These are phyloP conservation scores for Tetranychus piercei DNA, from an alignment of 2,888 invertebrate species.

Conservation along the genomic window DNA sequence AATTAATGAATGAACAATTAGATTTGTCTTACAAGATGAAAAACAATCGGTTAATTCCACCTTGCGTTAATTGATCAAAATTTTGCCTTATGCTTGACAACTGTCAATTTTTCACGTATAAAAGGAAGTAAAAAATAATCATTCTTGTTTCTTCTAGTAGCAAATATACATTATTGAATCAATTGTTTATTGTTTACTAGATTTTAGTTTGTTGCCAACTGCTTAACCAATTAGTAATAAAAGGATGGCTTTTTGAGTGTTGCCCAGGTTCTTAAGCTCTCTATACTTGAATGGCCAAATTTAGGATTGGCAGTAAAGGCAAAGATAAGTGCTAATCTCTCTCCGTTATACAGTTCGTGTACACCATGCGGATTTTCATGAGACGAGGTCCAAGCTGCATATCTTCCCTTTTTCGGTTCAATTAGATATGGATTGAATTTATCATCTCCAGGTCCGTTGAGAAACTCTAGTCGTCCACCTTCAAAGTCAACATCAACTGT, in stretches of 20 bases:
- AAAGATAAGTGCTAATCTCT: conserved; percentile 13
- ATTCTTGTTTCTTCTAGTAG: too few relatives aligned
- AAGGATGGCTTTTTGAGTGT: not conserved
- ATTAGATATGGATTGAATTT: conserved; percentile 1
- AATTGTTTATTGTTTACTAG: too few relatives aligned
- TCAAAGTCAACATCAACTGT: conserved; percentile 13
- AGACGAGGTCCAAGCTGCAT: conserved; percentile 11
- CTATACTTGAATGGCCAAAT: conserved; percentile 5
- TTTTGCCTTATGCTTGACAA: not conserved
- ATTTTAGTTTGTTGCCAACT: too few relatives aligned
- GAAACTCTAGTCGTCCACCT: conserved; percentile 13
- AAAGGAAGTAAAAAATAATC: too few relatives aligned
- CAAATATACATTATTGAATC: too few relatives aligned
- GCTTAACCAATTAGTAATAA: not conserved
- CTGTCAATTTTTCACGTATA: not conserved
- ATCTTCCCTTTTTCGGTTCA: conserved; percentile 11
- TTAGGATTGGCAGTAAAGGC: conserved; percentile 12
- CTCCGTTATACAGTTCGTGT: not conserved
- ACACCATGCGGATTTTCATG: conserved; percentile 15
- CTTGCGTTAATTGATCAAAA: not conserved
- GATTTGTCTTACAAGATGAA: not conserved
- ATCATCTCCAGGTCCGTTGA: conserved; percentile 5
- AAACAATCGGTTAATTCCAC: not conserved
- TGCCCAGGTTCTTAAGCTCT: conserved; percentile 4
- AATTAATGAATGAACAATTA: not conserved